phyloP scores from a whole-genome alignment of 2,113 vertebrate genomes.

The Probosciger aterrimus region DNA sequence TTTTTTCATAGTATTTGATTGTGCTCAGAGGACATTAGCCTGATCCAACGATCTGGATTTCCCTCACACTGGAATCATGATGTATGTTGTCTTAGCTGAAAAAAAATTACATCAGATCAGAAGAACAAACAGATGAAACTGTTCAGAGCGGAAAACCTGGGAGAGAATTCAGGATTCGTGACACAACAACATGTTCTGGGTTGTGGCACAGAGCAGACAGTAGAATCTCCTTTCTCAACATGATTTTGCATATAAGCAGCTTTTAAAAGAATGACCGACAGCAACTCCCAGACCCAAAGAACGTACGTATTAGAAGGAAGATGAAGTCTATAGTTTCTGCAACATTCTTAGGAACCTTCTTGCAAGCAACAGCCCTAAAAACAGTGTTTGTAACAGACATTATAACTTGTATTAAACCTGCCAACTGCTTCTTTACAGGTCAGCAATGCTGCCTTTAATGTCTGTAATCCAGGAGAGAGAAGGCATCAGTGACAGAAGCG shows the following conservation, averaged over 20 bases:
- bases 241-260: neutral
- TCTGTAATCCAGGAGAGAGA: neutral
- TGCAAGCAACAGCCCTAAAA: neutral
- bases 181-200: neutral
- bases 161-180: neutral
- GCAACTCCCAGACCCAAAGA: neutral
- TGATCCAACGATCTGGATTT: neutral
- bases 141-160: neutral
- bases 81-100: conserved; percentile 1
- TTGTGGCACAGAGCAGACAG: neutral
- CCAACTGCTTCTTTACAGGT: neutral
- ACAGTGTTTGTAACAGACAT: neutral
- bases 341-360: neutral
- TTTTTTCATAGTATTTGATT: neutral
- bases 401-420: neutral
- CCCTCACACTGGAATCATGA: neutral
- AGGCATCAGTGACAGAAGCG: neutral
- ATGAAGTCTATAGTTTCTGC: neutral
- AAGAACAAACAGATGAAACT: neutral
- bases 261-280: neutral
- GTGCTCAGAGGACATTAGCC: neutral
- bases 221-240: neutral
- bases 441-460: neutral
- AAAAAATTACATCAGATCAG: neutral
- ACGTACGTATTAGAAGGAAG: neutral